Conservation (phyloP, 2,797 vertebrate species). For the Gambusia yucatana region DNA sequence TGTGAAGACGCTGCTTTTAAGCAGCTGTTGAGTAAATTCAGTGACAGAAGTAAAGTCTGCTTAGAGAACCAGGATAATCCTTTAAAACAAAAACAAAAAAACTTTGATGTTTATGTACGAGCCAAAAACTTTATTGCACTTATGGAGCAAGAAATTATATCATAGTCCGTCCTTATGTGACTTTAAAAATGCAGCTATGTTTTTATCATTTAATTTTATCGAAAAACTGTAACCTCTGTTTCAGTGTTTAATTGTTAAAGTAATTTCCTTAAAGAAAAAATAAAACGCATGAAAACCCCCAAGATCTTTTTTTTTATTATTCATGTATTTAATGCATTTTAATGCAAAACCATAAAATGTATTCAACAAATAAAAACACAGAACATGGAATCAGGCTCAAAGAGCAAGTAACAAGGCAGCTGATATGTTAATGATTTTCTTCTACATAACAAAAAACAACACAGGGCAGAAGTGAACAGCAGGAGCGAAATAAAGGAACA, state of each 20-base stretch:
- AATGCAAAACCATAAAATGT: background rate
- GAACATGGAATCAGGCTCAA: slow-evolving; percentile 7
- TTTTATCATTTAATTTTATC: background rate
- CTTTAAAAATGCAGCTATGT: background rate
- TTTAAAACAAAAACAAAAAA: background rate
- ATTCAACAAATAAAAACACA: slow-evolving; percentile 4
- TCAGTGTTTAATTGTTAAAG: background rate
- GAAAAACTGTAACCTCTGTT: background rate
- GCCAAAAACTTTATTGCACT: background rate
- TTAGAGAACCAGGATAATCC: background rate
- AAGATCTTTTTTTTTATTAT: background rate
- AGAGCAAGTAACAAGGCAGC: slow-evolving; percentile 24
- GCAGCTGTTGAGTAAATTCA: background rate
- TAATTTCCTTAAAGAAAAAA: background rate
- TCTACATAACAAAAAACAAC: slow-evolving; percentile 8
- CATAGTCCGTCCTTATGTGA: background rate
- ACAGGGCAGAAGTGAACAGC: slow-evolving; percentile 17
- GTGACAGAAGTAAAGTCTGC: background rate
- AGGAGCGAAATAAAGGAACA: slow-evolving; percentile 1
- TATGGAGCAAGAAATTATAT: background rate
- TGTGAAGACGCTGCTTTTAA: background rate
- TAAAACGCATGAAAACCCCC: slow-evolving; percentile 16
- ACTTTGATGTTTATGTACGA: background rate
- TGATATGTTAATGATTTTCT: slow-evolving; percentile 1
- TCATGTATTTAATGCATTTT: background rate